phyloP scores from a whole-genome alignment of 2,888 invertebrate genomes.

The Rotaria magnacalcarata region DNA sequence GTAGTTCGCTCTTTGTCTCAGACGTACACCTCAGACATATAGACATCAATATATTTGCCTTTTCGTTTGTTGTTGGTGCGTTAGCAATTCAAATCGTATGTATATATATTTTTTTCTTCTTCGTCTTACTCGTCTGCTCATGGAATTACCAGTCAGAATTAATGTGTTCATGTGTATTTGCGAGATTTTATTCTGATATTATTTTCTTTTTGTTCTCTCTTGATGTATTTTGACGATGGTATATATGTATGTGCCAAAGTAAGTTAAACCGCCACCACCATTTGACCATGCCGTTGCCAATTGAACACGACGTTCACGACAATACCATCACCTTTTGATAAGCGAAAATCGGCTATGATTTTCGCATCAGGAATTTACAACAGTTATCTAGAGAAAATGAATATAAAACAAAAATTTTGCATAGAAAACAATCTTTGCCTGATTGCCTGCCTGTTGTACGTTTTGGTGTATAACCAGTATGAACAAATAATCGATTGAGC shows the following conservation, averaged over 20 bases:
- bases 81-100: neutral
- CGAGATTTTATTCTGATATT: conserved; percentile 9
- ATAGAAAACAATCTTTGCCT: neutral
- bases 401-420: no score
- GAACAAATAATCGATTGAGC: neutral
- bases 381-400: conserved; percentile 25
- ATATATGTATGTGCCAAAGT: neutral
- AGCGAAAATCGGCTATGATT: conserved; percentile 44
- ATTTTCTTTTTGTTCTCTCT: neutral
- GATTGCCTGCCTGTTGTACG: neutral
- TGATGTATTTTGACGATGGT: neutral
- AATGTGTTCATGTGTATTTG: neutral
- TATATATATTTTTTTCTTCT: no score
- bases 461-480: conserved; percentile 13
- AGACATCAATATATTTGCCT: neutral
- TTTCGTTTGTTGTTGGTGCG: neutral
- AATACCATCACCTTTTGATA: conserved; percentile 46
- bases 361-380: conserved; percentile 41
- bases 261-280: conserved; percentile 9
- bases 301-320: conserved; percentile 19
- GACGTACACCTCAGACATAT: neutral
- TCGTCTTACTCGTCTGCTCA: neutral
- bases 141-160: conserved; percentile 10
- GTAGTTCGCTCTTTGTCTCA: neutral
- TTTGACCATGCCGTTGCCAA: neutral